Percentiles rank a stretch among this genome's conserved stretches.
These are phyloP conservation scores for Festucalex cinctus DNA, from an alignment of 2,113 vertebrate species.

Conservation along the genomic window DNA sequence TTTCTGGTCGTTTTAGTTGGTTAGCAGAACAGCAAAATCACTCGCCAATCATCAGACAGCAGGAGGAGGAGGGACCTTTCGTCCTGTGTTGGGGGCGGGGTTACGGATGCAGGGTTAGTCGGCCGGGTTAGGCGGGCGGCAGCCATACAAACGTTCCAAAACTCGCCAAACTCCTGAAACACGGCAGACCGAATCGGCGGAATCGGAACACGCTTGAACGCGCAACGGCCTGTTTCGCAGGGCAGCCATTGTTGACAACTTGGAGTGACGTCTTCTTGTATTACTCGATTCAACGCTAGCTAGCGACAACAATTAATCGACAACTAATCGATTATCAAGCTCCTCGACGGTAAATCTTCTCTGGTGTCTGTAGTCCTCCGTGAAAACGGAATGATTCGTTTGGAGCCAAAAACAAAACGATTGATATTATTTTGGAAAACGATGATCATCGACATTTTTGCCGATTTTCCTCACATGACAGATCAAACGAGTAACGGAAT, in stretches of 20 bases:
- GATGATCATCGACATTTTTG: too few relatives aligned
- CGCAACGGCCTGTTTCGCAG: slow-evolving; percentile 39
- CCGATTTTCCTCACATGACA: too few relatives aligned
- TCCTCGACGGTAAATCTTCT: too few relatives aligned
- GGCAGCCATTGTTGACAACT: slow-evolving; percentile 44
- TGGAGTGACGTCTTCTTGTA: neutral
- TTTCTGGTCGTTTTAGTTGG: slow-evolving; percentile 54
- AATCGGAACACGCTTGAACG: slow-evolving; percentile 40
- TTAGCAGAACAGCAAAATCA: slow-evolving; percentile 49
- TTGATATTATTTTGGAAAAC: too few relatives aligned
- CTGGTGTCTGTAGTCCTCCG: too few relatives aligned
- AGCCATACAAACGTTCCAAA: slow-evolving; percentile 19
- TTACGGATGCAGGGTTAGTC: slow-evolving; percentile 42
- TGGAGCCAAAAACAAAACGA: too few relatives aligned
- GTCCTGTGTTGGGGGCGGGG: neutral
- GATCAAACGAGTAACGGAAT: too few relatives aligned
- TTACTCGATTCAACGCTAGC: neutral
- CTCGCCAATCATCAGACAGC: slow-evolving; percentile 43
- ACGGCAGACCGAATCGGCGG: slow-evolving; percentile 16
- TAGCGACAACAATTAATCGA: neutral
- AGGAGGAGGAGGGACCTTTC: slow-evolving; percentile 24
- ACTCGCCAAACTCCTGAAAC: slow-evolving; percentile 6
- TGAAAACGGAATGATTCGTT: too few relatives aligned
- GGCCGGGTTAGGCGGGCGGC: slow-evolving; percentile 48
- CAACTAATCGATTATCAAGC: too few relatives aligned